These are phyloP conservation scores for Columba janthina DNA, from an alignment of 2,113 vertebrate species.

Conservation along the genomic window DNA sequence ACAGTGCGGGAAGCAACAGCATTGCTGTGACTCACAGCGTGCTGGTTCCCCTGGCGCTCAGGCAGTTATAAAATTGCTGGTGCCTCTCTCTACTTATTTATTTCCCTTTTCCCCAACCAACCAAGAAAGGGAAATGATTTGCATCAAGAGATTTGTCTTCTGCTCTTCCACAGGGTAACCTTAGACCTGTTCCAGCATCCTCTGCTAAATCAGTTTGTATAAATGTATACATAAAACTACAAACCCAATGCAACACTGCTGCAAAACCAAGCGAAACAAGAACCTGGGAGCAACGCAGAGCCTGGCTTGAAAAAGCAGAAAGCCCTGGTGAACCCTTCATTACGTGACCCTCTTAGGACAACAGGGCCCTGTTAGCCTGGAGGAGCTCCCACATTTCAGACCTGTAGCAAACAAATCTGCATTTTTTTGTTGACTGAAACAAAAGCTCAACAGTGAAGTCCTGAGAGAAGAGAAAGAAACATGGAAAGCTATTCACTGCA, in stretches of 20 bases:
- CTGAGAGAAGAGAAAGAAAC: neutral
- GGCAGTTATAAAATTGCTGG: neutral
- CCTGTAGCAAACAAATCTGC: neutral
- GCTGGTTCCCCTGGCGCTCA: neutral
- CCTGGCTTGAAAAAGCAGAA: neutral
- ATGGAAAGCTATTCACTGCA: fast-evolving
- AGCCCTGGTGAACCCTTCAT: neutral
- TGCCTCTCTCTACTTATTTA: neutral
- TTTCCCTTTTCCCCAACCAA: neutral
- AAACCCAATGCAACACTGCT: neutral
- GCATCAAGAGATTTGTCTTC: neutral
- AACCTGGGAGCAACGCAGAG: neutral
- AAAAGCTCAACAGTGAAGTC: neutral
- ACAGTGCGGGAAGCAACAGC: neutral
- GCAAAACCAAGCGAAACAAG: neutral
- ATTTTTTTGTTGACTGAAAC: neutral
- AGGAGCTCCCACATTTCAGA: neutral
- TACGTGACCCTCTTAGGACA: neutral
- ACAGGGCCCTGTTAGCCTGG: neutral
- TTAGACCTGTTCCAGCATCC: neutral
- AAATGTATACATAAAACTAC: neutral
- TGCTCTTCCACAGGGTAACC: neutral
- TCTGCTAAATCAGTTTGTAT: neutral
- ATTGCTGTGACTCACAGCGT: neutral
- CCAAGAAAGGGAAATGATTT: neutral